These are phyloP conservation scores for Ricordea florida DNA, from an alignment of 92 coral and sea anemone species.

Conservation along the genomic window DNA sequence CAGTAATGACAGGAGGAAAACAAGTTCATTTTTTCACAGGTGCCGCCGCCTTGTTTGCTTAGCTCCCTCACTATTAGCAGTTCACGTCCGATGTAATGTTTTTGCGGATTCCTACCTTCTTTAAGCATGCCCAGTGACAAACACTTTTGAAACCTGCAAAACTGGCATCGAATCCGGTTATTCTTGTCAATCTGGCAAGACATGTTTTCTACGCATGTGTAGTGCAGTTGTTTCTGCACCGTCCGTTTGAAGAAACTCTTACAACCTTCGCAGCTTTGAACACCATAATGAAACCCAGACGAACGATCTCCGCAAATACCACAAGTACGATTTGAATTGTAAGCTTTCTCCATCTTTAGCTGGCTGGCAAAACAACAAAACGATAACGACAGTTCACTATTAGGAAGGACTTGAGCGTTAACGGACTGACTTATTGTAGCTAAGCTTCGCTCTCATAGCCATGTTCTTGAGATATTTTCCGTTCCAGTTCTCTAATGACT, in stretches of 20 bases:
- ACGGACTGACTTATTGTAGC: too few relatives aligned
- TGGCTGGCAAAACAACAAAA: too few relatives aligned
- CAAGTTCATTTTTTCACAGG: background rate
- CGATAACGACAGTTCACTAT: too few relatives aligned
- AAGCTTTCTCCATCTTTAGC: constrained; percentile 16
- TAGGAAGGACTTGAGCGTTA: too few relatives aligned
- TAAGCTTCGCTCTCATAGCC: too few relatives aligned
- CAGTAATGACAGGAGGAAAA: background rate
- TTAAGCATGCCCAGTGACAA: constrained; percentile 85
- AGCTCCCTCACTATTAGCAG: too few relatives aligned
- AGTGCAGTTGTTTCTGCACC: constrained; percentile 86
- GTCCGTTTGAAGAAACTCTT: constrained; percentile 92
- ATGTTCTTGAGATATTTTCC: too few relatives aligned
- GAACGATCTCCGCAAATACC: constrained; percentile 92
- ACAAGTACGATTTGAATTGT: constrained; percentile 62
- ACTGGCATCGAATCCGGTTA: constrained; percentile 88
- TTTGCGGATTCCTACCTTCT: constrained; percentile 59
- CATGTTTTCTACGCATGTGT: constrained; percentile 87
- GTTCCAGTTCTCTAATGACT: too few relatives aligned
- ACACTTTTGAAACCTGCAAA: constrained; percentile 90
- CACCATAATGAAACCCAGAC: constrained; percentile 92
- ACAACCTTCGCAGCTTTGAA: constrained; percentile 93
- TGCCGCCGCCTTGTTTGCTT: too few relatives aligned
- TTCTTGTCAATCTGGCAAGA: constrained; percentile 91
- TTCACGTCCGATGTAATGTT: background rate